Percentiles rank a stretch among this genome's conserved stretches.
Conservation (phyloP, 1,140 invertebrate species). For the Solenopsis invicta region DNA sequence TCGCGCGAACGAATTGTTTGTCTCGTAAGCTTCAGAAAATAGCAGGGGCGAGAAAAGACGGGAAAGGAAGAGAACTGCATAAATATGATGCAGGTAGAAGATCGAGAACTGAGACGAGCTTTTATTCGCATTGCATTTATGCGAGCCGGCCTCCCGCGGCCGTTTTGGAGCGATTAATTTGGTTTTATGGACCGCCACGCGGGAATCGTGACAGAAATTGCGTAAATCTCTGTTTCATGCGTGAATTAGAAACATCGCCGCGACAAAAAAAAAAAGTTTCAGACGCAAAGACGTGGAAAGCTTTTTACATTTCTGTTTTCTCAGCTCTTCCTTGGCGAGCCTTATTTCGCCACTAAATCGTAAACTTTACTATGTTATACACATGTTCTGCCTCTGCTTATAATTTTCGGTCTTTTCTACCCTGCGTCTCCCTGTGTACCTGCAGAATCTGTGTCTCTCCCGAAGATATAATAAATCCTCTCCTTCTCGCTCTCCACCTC, state of each 20-base stretch:
- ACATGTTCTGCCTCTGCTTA: not conserved
- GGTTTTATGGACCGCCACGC: constrained; percentile 65
- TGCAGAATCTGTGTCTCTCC: constrained; percentile 26
- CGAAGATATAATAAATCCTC: constrained; percentile 56
- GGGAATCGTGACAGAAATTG: constrained; percentile 68
- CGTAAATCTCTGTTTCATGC: constrained; percentile 58
- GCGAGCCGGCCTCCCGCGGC: constrained; percentile 48
- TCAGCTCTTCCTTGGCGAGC: not conserved
- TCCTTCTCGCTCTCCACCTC: constrained; percentile 17
- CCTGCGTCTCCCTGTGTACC: not conserved
- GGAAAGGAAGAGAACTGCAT: constrained; percentile 40
- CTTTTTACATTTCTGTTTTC: not conserved
- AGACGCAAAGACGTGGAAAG: not conserved
- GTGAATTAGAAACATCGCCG: constrained; percentile 29
- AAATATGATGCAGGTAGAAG: constrained; percentile 55
- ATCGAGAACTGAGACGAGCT: constrained; percentile 42
- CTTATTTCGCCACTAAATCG: not conserved
- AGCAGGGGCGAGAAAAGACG: not conserved
- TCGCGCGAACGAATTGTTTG: constrained; percentile 31
- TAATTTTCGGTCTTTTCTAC: constrained; percentile 1
- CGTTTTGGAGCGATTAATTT: constrained; percentile 73
- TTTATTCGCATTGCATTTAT: constrained; percentile 66
- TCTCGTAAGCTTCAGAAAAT: constrained; percentile 23
- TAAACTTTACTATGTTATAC: constrained; percentile 18
- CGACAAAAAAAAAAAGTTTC: constrained; percentile 4